Conservation (phyloP, 2,888 invertebrate species). For the Cerastis leucographa region DNA sequence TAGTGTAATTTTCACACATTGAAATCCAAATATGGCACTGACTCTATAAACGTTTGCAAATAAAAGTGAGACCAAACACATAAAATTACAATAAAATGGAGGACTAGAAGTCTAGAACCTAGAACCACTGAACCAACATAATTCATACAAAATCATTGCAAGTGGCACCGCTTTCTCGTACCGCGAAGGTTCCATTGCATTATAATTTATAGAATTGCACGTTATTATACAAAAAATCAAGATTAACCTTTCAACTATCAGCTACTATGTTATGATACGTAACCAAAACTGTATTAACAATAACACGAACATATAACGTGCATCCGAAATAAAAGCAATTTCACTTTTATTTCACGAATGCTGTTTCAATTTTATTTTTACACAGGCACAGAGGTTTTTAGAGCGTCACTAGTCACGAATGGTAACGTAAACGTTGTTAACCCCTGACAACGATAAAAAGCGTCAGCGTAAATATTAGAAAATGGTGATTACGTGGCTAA, state of each 20-base stretch:
- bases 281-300: conserved; percentile 22
- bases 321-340: conserved; percentile 38
- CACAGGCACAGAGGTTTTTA: not conserved
- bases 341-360: conserved; percentile 45
- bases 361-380: conserved; percentile 21
- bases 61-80: conserved; percentile 6
- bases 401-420: conserved; percentile 49
- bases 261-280: conserved; percentile 2
- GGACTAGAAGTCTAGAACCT: not conserved
- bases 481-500: conserved; percentile 24
- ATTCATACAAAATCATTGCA: conserved; percentile 18
- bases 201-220: conserved; percentile 34
- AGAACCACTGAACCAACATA: not conserved
- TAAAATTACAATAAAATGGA: not conserved
- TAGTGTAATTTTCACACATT: conserved; percentile 19
- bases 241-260: conserved; percentile 17
- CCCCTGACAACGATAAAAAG: conserved; percentile 48
- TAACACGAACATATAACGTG: conserved; percentile 29
- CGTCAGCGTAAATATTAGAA: conserved; percentile 33
- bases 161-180: conserved; percentile 11
- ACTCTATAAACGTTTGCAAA: not conserved
- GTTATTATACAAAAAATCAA: conserved; percentile 10
- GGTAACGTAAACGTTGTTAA: conserved; percentile 42
- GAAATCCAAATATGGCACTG: not conserved
- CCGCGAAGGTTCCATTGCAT: not conserved